Evolutionary conservation across 2,888 invertebrate genomes (phyloP).

Genomic region (Polyploca ridens): DNA sequence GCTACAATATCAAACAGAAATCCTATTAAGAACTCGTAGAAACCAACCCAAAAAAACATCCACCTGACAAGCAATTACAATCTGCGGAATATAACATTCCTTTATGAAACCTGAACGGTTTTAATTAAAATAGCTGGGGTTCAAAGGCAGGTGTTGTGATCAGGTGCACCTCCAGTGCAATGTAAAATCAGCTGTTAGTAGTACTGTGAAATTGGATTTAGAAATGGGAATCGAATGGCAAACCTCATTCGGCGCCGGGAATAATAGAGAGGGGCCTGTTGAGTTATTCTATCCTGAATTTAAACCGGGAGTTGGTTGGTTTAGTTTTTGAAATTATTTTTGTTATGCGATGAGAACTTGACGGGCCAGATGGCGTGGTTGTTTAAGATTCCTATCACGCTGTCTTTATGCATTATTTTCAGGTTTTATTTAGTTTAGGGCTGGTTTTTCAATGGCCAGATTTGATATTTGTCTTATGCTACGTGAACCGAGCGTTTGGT

Average conservation of each 20-base stretch:
- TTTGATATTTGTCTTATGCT: too few species aligned
- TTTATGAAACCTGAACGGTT: slow-evolving; percentile 7
- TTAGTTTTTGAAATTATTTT: slow-evolving; percentile 10
- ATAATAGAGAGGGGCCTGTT: slow-evolving; percentile 45
- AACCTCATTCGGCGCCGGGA: slow-evolving; percentile 42
- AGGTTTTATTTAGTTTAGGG: too few species aligned
- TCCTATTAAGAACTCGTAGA: neutral
- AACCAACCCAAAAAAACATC: neutral
- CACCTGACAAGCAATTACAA: neutral
- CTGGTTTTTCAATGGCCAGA: too few species aligned
- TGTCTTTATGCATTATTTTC: too few species aligned
- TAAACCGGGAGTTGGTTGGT: slow-evolving; percentile 21
- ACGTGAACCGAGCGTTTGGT: too few species aligned
- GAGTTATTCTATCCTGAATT: slow-evolving; percentile 46
- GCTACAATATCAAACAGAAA: neutral
- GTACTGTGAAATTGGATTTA: slow-evolving; percentile 53
- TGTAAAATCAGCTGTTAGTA: slow-evolving; percentile 49
- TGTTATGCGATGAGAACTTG: neutral
- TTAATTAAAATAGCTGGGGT: slow-evolving; percentile 25
- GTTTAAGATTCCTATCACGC: too few species aligned
- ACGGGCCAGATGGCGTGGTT: too few species aligned
- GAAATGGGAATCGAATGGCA: slow-evolving; percentile 59
- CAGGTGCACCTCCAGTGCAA: slow-evolving; percentile 19
- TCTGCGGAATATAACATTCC: neutral
- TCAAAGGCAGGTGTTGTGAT: slow-evolving; percentile 5